A percentile compares a stretch with the other conserved stretches of the same genome.
Conservation (phyloP, 2,113 vertebrate species). For the Carettochelys insculpta region DNA sequence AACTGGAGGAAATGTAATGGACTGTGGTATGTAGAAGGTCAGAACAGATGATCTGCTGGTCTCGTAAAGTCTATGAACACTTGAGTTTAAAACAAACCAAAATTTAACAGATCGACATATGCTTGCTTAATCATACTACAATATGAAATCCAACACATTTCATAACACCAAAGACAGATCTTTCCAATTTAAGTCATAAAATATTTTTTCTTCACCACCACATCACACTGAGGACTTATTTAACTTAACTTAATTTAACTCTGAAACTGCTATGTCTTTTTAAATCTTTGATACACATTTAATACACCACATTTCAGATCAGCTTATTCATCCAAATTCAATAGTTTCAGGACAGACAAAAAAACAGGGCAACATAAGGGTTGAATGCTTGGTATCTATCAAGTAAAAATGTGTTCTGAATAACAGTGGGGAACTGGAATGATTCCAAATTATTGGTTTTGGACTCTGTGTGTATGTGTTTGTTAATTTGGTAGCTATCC, state of each 20-base stretch:
- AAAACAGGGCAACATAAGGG: background rate
- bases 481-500: background rate
- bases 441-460: background rate
- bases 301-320: background rate
- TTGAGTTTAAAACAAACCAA: constrained; percentile 2
- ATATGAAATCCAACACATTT: background rate
- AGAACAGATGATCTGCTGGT: background rate
- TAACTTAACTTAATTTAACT: background rate
- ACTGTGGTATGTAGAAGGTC: background rate
- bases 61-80: background rate
- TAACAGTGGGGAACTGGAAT: background rate
- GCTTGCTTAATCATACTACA: background rate
- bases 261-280: background rate
- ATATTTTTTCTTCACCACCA: background rate
- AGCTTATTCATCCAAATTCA: background rate
- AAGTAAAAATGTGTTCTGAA: background rate
- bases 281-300: background rate
- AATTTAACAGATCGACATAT: background rate
- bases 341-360: background rate
- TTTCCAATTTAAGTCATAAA: background rate
- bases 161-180: background rate
- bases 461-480: background rate
- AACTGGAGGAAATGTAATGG: background rate
- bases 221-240: background rate
- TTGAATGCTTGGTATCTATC: background rate